Evolutionary conservation across 2,888 invertebrate genomes (phyloP).

Genomic region (Tachina fera): DNA sequence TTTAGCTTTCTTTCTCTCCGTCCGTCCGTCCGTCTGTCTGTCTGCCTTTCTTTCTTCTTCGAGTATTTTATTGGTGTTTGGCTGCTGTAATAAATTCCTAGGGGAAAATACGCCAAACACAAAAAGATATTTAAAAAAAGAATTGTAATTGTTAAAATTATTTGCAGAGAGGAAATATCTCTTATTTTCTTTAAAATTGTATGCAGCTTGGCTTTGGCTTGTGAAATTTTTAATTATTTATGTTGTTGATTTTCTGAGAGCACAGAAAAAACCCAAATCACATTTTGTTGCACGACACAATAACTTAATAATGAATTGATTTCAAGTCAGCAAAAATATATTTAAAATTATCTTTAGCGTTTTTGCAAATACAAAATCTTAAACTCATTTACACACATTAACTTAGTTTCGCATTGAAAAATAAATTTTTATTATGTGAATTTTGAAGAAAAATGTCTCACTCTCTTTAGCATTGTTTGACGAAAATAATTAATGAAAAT

Average conservation of each 20-base stretch:
- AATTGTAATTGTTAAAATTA: conserved; percentile 48
- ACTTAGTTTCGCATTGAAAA: conserved; percentile 28
- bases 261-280: conserved; percentile 19
- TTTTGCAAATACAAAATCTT: conserved; percentile 22
- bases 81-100: conserved; percentile 44
- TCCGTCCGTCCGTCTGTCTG: neutral
- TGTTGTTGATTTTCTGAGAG: neutral
- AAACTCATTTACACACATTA: conserved; percentile 24
- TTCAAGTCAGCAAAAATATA: conserved; percentile 31
- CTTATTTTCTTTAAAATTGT: conserved; percentile 8
- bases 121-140: conserved; percentile 40
- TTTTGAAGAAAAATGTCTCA: neutral
- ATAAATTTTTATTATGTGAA: conserved; percentile 33
- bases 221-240: conserved; percentile 9
- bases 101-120: conserved; percentile 37
- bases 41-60: neutral
- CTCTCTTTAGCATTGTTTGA: neutral
- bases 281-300: conserved; percentile 48
- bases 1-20: conserved; percentile 33
- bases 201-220: conserved; percentile 38
- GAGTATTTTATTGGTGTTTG: neutral
- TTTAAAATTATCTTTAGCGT: conserved; percentile 18
- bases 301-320: conserved; percentile 41
- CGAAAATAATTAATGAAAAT: conserved; percentile 22
- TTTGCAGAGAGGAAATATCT: conserved; percentile 7